These are phyloP conservation scores for Cladorhizidae sp. DNA, from an alignment of 37 sponge, comb jelly and placozoan genomes.

Conservation along the genomic window DNA sequence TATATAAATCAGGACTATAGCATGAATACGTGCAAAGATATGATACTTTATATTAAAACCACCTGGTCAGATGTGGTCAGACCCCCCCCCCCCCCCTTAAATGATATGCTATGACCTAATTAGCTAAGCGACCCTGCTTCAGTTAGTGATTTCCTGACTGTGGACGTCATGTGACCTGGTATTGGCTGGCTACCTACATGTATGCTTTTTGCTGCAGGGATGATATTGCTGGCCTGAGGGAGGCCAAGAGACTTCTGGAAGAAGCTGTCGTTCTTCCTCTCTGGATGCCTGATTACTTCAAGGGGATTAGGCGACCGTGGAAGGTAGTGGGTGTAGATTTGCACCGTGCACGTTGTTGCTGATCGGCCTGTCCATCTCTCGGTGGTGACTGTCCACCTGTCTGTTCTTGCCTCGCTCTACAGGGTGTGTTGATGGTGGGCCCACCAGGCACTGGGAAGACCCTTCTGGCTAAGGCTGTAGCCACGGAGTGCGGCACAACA, in stretches of 20 bases:
- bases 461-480: constrained; percentile 96
- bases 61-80: no score
- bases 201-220: constrained; percentile 65
- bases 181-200: no score
- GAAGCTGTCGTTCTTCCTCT: constrained; percentile 98
- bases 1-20: no score
- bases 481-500: constrained; percentile 98
- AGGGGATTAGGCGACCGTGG: constrained; percentile 97
- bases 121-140: no score
- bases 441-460: constrained; percentile 99
- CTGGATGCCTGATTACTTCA: constrained; percentile 98
- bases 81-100: no score
- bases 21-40: no score
- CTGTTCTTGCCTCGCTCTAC: not conserved
- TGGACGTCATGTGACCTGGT: no score
- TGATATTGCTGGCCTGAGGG: constrained; percentile 93
- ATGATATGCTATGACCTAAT: no score
- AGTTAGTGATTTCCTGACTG: no score
- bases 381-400: not conserved
- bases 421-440: constrained; percentile 96
- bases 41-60: no score
- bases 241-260: constrained; percentile 94
- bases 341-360: not conserved
- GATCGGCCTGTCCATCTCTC: not conserved
- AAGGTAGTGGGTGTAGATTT: constrained; percentile 62